Conservation (phyloP, 2,113 vertebrate genomes). For the Anarrhichthys ocellatus region DNA sequence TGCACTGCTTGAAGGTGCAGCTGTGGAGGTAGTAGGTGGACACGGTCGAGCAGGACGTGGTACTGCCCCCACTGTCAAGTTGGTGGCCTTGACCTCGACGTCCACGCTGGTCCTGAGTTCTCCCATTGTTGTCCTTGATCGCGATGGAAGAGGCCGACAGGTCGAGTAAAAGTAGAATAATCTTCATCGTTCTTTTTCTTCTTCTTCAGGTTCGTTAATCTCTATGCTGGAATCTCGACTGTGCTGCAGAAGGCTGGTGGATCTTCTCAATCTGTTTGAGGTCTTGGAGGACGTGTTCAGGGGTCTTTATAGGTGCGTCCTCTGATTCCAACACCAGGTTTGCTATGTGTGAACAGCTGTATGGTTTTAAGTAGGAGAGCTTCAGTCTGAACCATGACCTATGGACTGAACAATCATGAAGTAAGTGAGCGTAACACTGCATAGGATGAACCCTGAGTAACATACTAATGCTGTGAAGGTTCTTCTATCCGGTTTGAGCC, state of each 20-base stretch:
- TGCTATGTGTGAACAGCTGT: slow-evolving; percentile 43
- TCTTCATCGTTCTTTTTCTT: slow-evolving; percentile 52
- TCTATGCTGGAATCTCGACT: background rate
- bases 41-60: slow-evolving; percentile 80
- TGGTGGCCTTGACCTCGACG: slow-evolving; percentile 82
- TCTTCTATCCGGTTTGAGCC: slow-evolving; percentile 31
- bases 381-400: slow-evolving; percentile 49
- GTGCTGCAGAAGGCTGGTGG: background rate
- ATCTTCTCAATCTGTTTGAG: slow-evolving; percentile 35
- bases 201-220: background rate
- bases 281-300: slow-evolving; percentile 18
- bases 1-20: too few relatives aligned
- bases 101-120: slow-evolving; percentile 79
- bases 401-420: slow-evolving; percentile 64
- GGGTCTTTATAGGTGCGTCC: slow-evolving; percentile 72
- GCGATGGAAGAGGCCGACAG: slow-evolving; percentile 80
- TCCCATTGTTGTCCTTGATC: slow-evolving; percentile 81
- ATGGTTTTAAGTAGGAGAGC: slow-evolving; percentile 49
- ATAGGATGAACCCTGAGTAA: slow-evolving; percentile 2
- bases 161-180: slow-evolving; percentile 54
- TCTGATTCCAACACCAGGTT: slow-evolving; percentile 72
- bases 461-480: slow-evolving; percentile 33
- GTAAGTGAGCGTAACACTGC: slow-evolving; percentile 56
- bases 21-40: slow-evolving; percentile 83
- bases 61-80: slow-evolving; percentile 80